Evolutionary conservation across 1,140 invertebrate species (phyloP), one percentile per base, ranked within the genome.

Genomic region (Zaprionus kolodkinae): DNA sequence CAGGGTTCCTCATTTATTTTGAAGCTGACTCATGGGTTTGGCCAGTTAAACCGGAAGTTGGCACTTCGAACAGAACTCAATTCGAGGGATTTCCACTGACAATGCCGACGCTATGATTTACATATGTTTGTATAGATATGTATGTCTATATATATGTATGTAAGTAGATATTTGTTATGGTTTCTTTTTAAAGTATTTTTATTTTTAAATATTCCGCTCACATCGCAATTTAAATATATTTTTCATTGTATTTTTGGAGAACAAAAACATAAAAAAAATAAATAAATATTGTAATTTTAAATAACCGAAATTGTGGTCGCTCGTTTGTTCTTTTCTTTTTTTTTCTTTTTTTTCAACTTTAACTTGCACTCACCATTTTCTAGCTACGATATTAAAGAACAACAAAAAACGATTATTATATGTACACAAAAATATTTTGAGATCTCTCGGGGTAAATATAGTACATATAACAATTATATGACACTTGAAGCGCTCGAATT

Each of bases 291-390:
- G 65, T 45, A 30, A 38, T 21, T 21, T 1, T 27, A 10, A 70
- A 62, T 33, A 70, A 59, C 25, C 13, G 48, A 36, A 64, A 48
- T 21, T 43, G 17, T 57, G 0, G 33, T 35, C 21, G 43, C 6
- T 45, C 12, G 43, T 45, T 35, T 30, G 43, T 6, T 45, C 9
- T 54, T 21, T 21, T 21, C 1, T 50, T 6, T 61, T 12, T 50
- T 45, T 63, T 60, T 69, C 2, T 67, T 72, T 68, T 67, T 74
- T 68, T 68, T 69, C 67, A 66, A 21, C 21, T 61, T 59, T 30
- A 59, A 52, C n/a, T 52, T 63, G 59, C 72, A 86, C 82, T 86
- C 84, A 86, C 82, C 82, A 86, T 86, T 76, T 82, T 79, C 13
- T 62, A 59, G 48, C 9, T 66, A 57, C 45, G 48, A 43, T 74